Conservation (phyloP, 2,888 invertebrate species). For the Apamea monoglypha region DNA sequence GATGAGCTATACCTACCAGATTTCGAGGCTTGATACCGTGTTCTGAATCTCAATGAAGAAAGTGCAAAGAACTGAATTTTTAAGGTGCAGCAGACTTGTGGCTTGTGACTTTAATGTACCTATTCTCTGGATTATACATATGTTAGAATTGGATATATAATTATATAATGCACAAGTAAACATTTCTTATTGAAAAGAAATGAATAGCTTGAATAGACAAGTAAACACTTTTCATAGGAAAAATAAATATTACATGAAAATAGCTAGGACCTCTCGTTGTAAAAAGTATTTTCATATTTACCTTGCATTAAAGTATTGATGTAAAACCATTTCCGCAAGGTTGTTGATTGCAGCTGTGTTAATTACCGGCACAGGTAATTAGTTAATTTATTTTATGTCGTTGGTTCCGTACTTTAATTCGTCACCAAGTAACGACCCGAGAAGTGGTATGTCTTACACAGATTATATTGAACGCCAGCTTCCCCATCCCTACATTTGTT, state of each 20-base stretch:
- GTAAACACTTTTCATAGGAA: background rate
- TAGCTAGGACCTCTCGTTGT: background rate
- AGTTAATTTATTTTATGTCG: background rate
- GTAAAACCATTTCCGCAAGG: constrained; percentile 2
- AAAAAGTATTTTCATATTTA: constrained; percentile 5
- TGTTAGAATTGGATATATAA: background rate
- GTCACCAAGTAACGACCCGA: background rate
- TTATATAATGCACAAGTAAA: background rate
- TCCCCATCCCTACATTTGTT: constrained; percentile 38
- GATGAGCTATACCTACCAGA: constrained; percentile 66
- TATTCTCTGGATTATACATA: background rate
- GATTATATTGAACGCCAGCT: constrained; percentile 10
- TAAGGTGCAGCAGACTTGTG: constrained; percentile 5
- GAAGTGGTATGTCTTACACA: background rate
- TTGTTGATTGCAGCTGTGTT: constrained; percentile 28
- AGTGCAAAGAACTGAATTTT: constrained; percentile 50
- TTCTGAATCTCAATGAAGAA: constrained; percentile 60
- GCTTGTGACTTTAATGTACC: constrained; percentile 15
- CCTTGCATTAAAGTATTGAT: background rate
- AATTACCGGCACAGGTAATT: constrained; percentile 14
- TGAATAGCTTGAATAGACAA: background rate
- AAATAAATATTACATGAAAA: background rate
- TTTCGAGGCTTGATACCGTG: constrained; percentile 61
- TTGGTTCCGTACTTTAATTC: constrained; percentile 11
- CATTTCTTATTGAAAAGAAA: background rate